Conservation (phyloP, 2,888 invertebrate genomes). For the Trissolcus japonicus region DNA sequence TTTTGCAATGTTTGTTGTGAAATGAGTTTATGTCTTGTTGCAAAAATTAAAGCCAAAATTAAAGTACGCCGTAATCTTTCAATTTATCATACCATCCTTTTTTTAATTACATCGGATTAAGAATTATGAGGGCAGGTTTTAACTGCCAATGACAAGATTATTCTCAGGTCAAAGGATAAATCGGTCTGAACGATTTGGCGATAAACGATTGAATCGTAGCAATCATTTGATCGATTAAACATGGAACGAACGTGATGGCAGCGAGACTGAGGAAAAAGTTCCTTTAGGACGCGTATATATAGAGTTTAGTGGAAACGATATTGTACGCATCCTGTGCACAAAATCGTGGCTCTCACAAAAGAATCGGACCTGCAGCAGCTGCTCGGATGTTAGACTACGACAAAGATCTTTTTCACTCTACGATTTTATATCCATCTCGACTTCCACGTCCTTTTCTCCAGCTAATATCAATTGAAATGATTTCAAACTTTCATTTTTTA, state of each 20-base stretch:
- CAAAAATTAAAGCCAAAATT: neutral
- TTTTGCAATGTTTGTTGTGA: neutral
- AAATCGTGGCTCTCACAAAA: conserved; percentile 46
- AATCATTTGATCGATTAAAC: conserved; percentile 28
- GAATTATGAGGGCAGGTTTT: too few relatives aligned
- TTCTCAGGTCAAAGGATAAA: too few relatives aligned
- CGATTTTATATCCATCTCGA: conserved; percentile 44
- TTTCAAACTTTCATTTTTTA: conserved; percentile 55
- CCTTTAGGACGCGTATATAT: conserved; percentile 3
- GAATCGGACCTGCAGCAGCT: conserved; percentile 58
- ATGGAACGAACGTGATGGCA: conserved; percentile 7
- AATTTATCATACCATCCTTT: too few relatives aligned
- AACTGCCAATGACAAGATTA: too few relatives aligned
- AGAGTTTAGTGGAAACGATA: conserved; percentile 33
- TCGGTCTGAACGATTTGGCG: neutral
- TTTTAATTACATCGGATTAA: too few relatives aligned
- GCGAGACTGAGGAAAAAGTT: conserved; percentile 8
- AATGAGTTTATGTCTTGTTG: neutral
- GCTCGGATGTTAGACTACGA: conserved; percentile 52
- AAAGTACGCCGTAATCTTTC: neutral
- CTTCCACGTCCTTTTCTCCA: conserved; percentile 46
- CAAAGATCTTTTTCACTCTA: conserved; percentile 55
- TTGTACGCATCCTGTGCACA: conserved; percentile 26
- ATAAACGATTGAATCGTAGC: neutral
- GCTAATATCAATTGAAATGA: conserved; percentile 57